Percentiles rank a stretch among this genome's conserved stretches.
phyloP scores from a whole-genome alignment of 2,888 invertebrate genomes.

The Amiota communis region DNA sequence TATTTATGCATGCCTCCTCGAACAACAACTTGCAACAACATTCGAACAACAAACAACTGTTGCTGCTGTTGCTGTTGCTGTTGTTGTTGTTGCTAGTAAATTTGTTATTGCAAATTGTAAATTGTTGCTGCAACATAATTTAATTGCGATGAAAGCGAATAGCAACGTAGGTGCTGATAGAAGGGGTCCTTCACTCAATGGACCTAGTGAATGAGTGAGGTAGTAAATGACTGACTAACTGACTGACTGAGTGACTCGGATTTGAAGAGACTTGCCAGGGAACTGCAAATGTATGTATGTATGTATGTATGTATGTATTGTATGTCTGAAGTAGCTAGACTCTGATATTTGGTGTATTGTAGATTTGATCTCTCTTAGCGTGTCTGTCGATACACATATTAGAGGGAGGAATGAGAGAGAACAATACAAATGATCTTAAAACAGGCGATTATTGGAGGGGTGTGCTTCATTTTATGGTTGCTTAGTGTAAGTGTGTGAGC shows the following conservation, averaged over 20 bases:
- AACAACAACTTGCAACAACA: conserved; percentile 35
- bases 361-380: no score
- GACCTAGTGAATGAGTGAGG: conserved; percentile 50
- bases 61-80: not conserved
- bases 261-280: no score
- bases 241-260: not conserved
- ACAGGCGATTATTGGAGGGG: not conserved
- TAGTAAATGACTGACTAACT: not conserved
- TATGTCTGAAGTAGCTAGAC: no score
- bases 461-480: not conserved
- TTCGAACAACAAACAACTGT: not conserved
- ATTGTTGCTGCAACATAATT: conserved; percentile 67
- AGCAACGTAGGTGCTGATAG: not conserved
- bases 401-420: no score
- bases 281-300: no score
- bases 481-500: not conserved
- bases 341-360: no score
- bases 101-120: conserved; percentile 64
- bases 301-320: no score
- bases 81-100: conserved; percentile 41
- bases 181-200: conserved; percentile 37
- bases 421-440: not conserved
- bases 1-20: not conserved
- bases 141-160: conserved; percentile 57
- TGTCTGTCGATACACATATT: no score